Base-by-base conservation (phyloP, 2,797 vertebrate genomes). In the Cercopithecus neglectus region DNA sequence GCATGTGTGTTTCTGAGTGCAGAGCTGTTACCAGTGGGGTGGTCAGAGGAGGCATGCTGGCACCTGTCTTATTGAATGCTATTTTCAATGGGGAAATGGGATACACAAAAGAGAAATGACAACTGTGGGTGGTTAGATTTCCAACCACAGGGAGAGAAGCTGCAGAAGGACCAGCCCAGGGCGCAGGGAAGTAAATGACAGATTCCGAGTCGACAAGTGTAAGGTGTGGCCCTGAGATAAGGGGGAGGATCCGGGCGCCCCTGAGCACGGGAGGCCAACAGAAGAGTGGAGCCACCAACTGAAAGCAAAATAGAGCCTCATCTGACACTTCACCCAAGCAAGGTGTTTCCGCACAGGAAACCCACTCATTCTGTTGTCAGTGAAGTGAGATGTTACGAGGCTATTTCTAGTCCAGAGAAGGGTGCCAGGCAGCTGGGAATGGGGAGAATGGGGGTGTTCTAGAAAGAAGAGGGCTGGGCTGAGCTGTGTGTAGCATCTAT, bases 211-310 rank as follows among this genome's bases (percentile, higher is more conserved):
- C 2, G 39, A 46, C 64, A 59, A 13, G 21, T 19, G 5, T 13
- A 10, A 44, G 26, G n/a, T 2, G 21, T 16, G 41, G 46, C 78
- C 79, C 26, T n/a, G 7, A 14, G 26, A 22, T 5, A 16, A 61
- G 55, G 44, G 28, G 26, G 5, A n/a, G 67, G 33, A 0, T 12
- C 72, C 50, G 57, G 70, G 16, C 8, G 0, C 11, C 10, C 53
- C 78, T 2, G 59, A 48, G 53, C 16, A 16, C 6, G 0, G 0
- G 26, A 59, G 1, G 50, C 39, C 39, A 26, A 24, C 4, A 39
- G 13, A 53, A 16, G 4, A 2, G 48, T 16, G 16, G 21, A 5
- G 2, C 41, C 36, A 4, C n/a, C 17, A 14, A 1, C 1, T 1
- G 36, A 44, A 41, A 82, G 72, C 16, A 36, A 41, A 74, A 11